phyloP scores from a whole-genome alignment of 2,113 vertebrate genomes.

The Sapayoa aenigma region DNA sequence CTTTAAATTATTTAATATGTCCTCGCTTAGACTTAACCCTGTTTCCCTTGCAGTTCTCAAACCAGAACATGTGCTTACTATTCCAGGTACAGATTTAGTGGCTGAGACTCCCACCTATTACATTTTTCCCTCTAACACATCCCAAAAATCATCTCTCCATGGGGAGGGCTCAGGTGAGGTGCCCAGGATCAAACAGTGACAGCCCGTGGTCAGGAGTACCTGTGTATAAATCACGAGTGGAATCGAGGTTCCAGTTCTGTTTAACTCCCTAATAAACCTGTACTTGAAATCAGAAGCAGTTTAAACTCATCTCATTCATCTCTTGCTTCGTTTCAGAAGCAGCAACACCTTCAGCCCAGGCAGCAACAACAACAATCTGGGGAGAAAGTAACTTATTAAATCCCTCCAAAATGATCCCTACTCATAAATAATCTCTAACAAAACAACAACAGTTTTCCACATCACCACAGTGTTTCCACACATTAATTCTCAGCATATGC shows the following conservation, averaged over 20 bases:
- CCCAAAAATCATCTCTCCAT: not conserved
- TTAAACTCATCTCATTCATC: not conserved
- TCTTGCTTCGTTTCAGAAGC: not conserved
- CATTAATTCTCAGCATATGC: not conserved
- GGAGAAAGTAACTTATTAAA: not conserved
- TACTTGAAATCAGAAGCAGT: not conserved
- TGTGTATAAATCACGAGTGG: rapidly evolving
- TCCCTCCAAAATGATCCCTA: not conserved
- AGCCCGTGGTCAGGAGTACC: not conserved
- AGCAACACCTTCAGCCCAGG: not conserved
- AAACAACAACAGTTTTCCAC: not conserved
- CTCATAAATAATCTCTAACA: not conserved
- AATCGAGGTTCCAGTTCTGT: not conserved
- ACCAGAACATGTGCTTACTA: not conserved
- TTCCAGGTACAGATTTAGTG: not conserved
- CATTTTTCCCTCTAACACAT: rapidly evolving
- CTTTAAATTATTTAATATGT: not conserved
- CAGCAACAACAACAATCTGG: not conserved
- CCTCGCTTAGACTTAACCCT: not conserved
- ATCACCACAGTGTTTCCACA: not conserved
- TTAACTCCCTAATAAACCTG: not conserved
- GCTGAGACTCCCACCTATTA: not conserved
- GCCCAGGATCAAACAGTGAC: not conserved
- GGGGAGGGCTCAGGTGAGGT: not conserved
- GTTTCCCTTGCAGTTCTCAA: not conserved